Evolutionary conservation across 2,888 invertebrate genomes (phyloP).

Genomic region (Psylliodes chrysocephalus): DNA sequence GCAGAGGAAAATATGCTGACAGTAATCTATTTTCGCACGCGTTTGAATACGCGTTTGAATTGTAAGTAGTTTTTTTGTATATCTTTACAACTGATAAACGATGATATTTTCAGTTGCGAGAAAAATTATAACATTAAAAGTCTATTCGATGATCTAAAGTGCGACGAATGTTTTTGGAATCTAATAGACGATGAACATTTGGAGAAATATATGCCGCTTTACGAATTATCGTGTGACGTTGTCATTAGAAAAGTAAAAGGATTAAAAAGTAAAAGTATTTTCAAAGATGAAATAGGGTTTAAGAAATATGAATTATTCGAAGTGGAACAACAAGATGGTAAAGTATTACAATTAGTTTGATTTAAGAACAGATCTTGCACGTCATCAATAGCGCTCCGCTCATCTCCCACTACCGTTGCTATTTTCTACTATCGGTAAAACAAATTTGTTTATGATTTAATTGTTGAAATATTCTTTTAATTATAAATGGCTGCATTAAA

Average conservation of each 20-base stretch:
- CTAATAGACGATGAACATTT: constrained; percentile 62
- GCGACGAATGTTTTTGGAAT: constrained; percentile 46
- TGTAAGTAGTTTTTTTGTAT: constrained; percentile 52
- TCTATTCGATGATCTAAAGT: constrained; percentile 45
- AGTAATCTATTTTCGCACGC: constrained; percentile 44
- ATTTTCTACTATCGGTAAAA: too few relatives aligned
- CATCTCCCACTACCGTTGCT: too few relatives aligned
- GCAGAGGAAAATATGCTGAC: constrained; percentile 5
- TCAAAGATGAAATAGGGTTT: constrained; percentile 57
- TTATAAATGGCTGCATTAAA: too few relatives aligned
- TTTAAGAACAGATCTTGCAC: too few relatives aligned
- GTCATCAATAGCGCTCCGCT: too few relatives aligned
- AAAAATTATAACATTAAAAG: constrained; percentile 45
- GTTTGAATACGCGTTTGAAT: constrained; percentile 54
- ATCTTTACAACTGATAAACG: neutral
- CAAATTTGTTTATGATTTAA: too few relatives aligned
- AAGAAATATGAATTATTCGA: constrained; percentile 65
- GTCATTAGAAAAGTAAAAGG: constrained; percentile 45
- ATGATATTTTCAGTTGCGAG: constrained; percentile 52
- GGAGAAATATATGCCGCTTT: constrained; percentile 66
- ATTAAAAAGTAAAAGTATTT: too few relatives aligned
- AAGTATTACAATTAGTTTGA: too few relatives aligned
- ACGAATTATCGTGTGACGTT: constrained; percentile 69
- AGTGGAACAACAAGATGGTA: constrained; percentile 57
- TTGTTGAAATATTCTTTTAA: too few relatives aligned